Percentiles rank a stretch among this genome's conserved stretches.
These are phyloP conservation scores for Mystacides longicornis DNA, from an alignment of 2,888 invertebrate species.

Conservation along the genomic window DNA sequence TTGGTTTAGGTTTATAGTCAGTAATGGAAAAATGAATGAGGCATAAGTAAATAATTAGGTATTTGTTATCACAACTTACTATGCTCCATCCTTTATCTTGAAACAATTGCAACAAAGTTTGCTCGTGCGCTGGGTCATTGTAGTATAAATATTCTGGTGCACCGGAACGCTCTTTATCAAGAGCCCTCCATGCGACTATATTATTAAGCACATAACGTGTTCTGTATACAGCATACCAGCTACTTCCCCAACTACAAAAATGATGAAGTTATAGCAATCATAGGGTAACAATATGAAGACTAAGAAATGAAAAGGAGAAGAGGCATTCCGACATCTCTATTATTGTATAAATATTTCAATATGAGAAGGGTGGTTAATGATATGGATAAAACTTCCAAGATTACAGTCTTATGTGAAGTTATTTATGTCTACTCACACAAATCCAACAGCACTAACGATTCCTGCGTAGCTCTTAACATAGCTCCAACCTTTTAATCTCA, in stretches of 20 bases:
- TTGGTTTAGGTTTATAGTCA: too few relatives aligned
- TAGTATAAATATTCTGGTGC: constrained; percentile 44
- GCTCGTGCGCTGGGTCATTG: constrained; percentile 39
- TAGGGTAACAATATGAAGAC: background rate
- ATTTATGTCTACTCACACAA: constrained; percentile 10
- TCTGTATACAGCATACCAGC: constrained; percentile 11
- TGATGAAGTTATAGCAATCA: background rate
- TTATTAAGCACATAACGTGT: constrained; percentile 24
- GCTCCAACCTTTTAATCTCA: constrained; percentile 22
- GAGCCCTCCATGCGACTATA: constrained; percentile 38
- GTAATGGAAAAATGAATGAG: background rate
- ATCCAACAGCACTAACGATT: constrained; percentile 16
- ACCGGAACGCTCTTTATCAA: constrained; percentile 41
- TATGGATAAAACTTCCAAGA: too few relatives aligned
- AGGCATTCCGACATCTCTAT: too few relatives aligned
- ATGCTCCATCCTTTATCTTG: constrained; percentile 22
- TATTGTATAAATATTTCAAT: too few relatives aligned
- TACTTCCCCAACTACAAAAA: constrained; percentile 14
- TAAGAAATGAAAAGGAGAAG: background rate
- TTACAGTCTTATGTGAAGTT: too few relatives aligned
- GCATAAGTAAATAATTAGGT: background rate
- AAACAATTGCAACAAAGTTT: constrained; percentile 25
- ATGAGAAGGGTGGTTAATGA: too few relatives aligned
- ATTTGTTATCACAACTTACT: constrained; percentile 11
- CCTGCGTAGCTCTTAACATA: constrained; percentile 23